Evolutionary conservation across 2,113 vertebrate species (phyloP), one percentile per base, ranked within the genome.

Genomic region (Otis tarda): DNA sequence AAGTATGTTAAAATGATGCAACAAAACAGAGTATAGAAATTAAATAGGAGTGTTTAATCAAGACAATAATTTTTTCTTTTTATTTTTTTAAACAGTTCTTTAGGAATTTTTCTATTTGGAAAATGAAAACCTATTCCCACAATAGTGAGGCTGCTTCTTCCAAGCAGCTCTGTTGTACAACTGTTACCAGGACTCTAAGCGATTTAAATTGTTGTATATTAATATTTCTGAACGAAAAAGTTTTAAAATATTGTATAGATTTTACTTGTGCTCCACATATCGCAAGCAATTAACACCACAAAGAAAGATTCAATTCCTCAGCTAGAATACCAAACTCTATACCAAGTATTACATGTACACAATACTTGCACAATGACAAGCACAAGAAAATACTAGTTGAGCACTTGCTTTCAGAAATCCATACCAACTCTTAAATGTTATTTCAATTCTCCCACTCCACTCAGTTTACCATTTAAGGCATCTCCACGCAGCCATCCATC

Each of bases 391-490:
- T 91, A 96, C 92, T 95, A 97, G 84, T 93, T 95, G 69, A 96
- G 95, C 90, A 95, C 73, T 94, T 96, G 93, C 96, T 91, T 96
- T 94, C 95, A 95, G 95, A 95, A 97, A 94, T 76, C 76, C 94
- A 91, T 61, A 89, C 45, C 80, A 84, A 90, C 83, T 95, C 98
- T 98, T 98, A 97, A 98, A 98, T 98, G 98, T 97, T 98, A 98
- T 97, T 98, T 98, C 98, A 98, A 78, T 94, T 97, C 63, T 89
- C 91, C 93, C 87, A 95, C 4, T 2, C 92, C 94, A 94, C 77
- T 52, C 92, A 85, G 97, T 97, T 98, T 97, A 98, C 97, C 97
- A 94, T 96, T 98, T 98, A 98, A 98, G 97, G 96, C 97, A 96
- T 97, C 97, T 98, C 97, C 98, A 98, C 95, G 86, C 96, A 98